A percentile compares a stretch with the other conserved stretches of the same genome.
phyloP scores from a whole-genome alignment of 2,888 invertebrate genomes.

The Melolontha melolontha region DNA sequence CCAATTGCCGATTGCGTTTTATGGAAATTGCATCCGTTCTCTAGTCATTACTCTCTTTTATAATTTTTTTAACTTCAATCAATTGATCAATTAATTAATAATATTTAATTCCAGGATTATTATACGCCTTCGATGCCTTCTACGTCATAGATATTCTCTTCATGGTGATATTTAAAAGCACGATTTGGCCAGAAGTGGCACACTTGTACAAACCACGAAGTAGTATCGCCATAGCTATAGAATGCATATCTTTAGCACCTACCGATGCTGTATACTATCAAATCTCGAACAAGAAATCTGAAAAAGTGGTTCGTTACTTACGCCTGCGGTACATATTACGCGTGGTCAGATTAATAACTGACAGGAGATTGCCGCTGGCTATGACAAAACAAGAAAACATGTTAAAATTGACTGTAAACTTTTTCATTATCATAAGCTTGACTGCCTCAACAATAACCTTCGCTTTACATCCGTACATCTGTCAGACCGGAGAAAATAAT shows the following conservation, averaged over 20 bases:
- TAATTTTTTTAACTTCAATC: too few species aligned
- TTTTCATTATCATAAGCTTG: slow-evolving; percentile 33
- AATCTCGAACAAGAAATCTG: slow-evolving; percentile 26
- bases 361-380: slow-evolving; percentile 11
- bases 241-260: slow-evolving; percentile 41
- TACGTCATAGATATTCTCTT: slow-evolving; percentile 47
- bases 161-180: slow-evolving; percentile 42
- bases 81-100: too few species aligned
- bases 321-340: slow-evolving; percentile 48
- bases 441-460: slow-evolving; percentile 14
- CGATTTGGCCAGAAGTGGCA: slow-evolving; percentile 40
- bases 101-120: slow-evolving; percentile 38
- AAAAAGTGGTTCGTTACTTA: slow-evolving; percentile 35
- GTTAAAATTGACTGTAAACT: slow-evolving; percentile 14
- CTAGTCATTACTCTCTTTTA: too few species aligned
- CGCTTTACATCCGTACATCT: slow-evolving; percentile 26
- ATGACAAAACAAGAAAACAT: slow-evolving; percentile 20
- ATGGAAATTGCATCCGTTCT: too few species aligned
- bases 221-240: slow-evolving; percentile 30
- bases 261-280: slow-evolving; percentile 43
- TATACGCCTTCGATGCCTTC: slow-evolving; percentile 47
- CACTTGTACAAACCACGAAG: slow-evolving; percentile 41
- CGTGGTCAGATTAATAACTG: slow-evolving; percentile 44
- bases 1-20: too few species aligned
- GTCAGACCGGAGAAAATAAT: neutral